A percentile compares a stretch with the other conserved stretches of the same genome.
Conservation (phyloP, 2,797 vertebrate species). For the Sebastes taczanowskii region DNA sequence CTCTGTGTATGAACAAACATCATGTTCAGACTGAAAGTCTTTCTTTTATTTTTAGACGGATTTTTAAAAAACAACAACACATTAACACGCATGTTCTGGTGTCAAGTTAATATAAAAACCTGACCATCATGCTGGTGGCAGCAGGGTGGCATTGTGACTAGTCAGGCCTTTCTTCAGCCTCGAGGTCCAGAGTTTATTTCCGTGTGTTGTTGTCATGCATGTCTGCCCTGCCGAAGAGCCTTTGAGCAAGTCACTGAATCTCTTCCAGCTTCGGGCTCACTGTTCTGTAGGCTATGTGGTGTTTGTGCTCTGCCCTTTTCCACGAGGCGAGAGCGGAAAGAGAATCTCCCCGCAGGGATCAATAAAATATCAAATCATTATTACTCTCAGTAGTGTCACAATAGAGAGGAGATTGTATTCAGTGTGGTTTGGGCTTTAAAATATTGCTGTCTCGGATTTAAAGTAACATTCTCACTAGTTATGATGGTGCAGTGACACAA, state of each 20-base stretch:
- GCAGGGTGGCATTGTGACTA: background rate
- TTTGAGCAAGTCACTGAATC: slow-evolving; percentile 22
- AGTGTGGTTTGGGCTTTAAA: slow-evolving; percentile 13
- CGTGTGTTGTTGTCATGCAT: background rate
- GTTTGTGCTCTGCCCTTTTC: slow-evolving; percentile 52
- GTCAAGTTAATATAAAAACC: background rate
- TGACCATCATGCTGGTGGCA: background rate
- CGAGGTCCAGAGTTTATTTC: background rate
- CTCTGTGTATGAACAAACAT: background rate
- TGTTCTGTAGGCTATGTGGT: slow-evolving; percentile 12
- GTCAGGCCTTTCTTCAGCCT: background rate
- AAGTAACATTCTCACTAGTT: background rate
- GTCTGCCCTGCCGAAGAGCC: slow-evolving; percentile 8
- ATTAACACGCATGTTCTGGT: background rate
- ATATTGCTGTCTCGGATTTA: background rate
- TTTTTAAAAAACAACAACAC: background rate
- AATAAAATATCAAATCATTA: slow-evolving; percentile 45
- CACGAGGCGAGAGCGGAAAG: background rate
- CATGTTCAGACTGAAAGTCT: background rate
- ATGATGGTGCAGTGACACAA: background rate
- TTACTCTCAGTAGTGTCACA: slow-evolving; percentile 25
- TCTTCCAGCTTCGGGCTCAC: background rate
- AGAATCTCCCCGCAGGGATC: slow-evolving; percentile 40
- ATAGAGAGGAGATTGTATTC: slow-evolving; percentile 4
- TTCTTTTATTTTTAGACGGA: too few species aligned